Evolutionary conservation across 2,797 vertebrate genomes (phyloP).

Genomic region (Acanthiza pusilla): DNA sequence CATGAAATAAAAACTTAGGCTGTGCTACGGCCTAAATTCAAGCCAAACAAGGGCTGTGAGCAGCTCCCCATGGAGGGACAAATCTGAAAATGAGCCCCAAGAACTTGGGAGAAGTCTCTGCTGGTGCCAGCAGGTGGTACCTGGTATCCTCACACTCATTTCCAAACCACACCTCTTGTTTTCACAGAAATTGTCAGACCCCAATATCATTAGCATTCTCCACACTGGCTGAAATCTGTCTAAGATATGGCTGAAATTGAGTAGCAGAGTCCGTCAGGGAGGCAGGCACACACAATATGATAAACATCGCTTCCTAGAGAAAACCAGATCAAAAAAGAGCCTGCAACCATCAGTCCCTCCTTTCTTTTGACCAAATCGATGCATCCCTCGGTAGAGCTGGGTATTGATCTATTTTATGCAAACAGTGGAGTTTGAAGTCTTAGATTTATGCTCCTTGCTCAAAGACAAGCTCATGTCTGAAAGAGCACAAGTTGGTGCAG

Average conservation of each 20-base stretch:
- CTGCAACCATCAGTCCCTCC: not conserved
- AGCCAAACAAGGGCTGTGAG: not conserved
- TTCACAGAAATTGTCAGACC: not conserved
- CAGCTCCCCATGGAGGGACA: not conserved
- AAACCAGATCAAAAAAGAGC: not conserved
- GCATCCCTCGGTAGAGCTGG: not conserved
- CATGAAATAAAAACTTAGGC: not conserved
- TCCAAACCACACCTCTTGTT: not conserved
- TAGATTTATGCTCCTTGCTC: not conserved
- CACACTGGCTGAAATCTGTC: not conserved
- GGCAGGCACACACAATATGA: rapidly evolving
- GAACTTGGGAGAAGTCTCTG: not conserved
- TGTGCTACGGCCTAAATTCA: not conserved
- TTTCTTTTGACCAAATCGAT: not conserved
- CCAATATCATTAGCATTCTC: not conserved
- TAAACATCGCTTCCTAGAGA: not conserved
- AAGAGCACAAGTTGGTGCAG: not conserved
- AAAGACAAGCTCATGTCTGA: constrained; percentile 1
- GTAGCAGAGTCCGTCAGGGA: not conserved
- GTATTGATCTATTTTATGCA: not conserved
- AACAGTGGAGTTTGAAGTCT: not conserved
- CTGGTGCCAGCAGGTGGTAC: not conserved
- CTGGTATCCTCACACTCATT: not conserved
- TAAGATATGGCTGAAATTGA: not conserved
- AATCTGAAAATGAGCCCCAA: not conserved